These are phyloP conservation scores for Echinarachnius parma DNA, from an alignment of 53 echinoderm and acorn worm species.

Conservation along the genomic window DNA sequence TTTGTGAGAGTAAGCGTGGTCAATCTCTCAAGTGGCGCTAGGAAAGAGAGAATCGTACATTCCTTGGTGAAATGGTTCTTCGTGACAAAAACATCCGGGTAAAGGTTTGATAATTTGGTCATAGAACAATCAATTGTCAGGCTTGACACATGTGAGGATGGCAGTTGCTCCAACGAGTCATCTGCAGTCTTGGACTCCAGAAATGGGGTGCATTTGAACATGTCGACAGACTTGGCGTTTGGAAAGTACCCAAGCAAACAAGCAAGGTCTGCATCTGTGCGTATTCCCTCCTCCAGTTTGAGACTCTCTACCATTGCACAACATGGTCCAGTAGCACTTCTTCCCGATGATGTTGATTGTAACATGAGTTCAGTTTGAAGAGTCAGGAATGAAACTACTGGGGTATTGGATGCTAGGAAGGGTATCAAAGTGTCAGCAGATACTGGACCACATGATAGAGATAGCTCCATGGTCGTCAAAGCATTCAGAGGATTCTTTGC, in stretches of 20 bases:
- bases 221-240: conserved; percentile 16
- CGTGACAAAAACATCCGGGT: background rate
- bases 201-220: conserved; percentile 17
- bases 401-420: conserved; percentile 4
- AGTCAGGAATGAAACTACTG: no score
- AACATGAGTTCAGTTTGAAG: no score
- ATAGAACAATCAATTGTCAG: conserved; percentile 15
- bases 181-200: background rate
- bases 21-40: background rate
- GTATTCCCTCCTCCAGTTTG: no score
- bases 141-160: background rate
- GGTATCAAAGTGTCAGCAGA: background rate
- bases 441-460: background rate
- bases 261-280: background rate
- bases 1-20: conserved; percentile 8
- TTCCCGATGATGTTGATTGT: no score
- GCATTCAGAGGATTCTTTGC: background rate
- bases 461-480: background rate
- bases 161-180: no score
- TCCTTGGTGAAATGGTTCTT: background rate
- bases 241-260: conserved; percentile 14
- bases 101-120: background rate
- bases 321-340: no score
- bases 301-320: no score
- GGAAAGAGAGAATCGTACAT: conserved; percentile 1